Base-by-base conservation (phyloP, 2,888 invertebrate genomes). In the Amphipyra tragopoginis region DNA sequence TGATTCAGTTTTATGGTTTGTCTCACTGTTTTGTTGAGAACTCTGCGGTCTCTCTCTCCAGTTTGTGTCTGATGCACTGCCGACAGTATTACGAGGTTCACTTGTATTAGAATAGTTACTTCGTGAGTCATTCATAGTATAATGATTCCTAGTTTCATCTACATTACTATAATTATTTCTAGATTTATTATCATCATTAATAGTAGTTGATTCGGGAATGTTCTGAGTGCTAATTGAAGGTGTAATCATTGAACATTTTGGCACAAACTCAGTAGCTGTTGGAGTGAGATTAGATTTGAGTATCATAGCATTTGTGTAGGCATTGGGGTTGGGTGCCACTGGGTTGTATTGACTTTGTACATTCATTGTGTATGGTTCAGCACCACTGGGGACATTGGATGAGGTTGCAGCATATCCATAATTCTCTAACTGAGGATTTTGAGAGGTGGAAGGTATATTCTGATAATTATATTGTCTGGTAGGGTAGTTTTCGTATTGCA, bases 181-280 rank as follows among this genome's bases (percentile, higher is more conserved):
- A 57, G 61, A 49, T 65, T 76, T 83, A 64, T 68, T 77, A 34
- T 70, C 63, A 56, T 65, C 71, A 62, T 80, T 81, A 62, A 73
- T 79, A 63, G 73, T 73, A 65, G 64, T 79, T 71, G 81, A 56
- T 68, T 89, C 90, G 72, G 85, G 80, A 76, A 84, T 77, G 77
- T 84, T 83, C 56, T 83, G 84, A 65, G 60, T 80, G 72, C 85
- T 87, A 53, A 79, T 74, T 56, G 86, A 79, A 71, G 83, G 79
- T 71, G 78, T 84, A 51, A 77, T 69, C 39, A 78, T 63, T 48
- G 85, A 79, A 74, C 81, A 77, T 84, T 94, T 95, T 60, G 96
- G 96, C 71, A 95, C 92, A 91, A 96, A 96, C 86, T 96, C 96
- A 65, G 89, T 93, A 15, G 96, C 96, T 45, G 95, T 95, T 11